Conservation (phyloP, 2,797 vertebrate genomes). For the Furcifer pardalis region DNA sequence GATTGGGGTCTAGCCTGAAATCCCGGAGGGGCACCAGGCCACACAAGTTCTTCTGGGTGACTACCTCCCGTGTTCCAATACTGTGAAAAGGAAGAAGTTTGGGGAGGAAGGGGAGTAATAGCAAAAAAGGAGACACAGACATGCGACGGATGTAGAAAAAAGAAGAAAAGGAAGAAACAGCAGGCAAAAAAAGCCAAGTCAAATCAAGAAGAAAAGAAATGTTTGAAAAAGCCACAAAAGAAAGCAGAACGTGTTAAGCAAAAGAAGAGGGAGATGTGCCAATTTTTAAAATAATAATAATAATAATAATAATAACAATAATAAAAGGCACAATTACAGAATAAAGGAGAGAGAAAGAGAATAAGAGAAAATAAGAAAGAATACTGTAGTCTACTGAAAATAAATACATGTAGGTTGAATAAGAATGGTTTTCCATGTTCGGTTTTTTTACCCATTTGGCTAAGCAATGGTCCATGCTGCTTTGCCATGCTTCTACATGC, state of each 20-base stretch:
- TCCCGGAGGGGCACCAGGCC: conserved; percentile 97
- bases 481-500: conserved; percentile 79
- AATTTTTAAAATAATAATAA: conserved; percentile 16
- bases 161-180: conserved; percentile 47
- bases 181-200: conserved; percentile 30
- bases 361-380: conserved; percentile 91
- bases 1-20: conserved; percentile 94
- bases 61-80: conserved; percentile 98
- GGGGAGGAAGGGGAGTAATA: conserved; percentile 66
- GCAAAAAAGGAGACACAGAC: conserved; percentile 52
- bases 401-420: conserved; percentile 81
- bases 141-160: conserved; percentile 60
- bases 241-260: conserved; percentile 49
- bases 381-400: conserved; percentile 80
- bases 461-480: conserved; percentile 77
- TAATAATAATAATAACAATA: conserved; percentile 46
- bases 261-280: conserved; percentile 62
- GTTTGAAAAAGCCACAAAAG: conserved; percentile 21
- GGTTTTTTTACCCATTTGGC: conserved; percentile 74
- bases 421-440: conserved; percentile 85
- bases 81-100: conserved; percentile 85
- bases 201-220: conserved; percentile 8
- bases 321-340: conserved; percentile 76
- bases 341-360: conserved; percentile 83
- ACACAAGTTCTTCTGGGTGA: conserved; percentile 99